phyloP scores from a whole-genome alignment of 2,888 invertebrate species.

The Koerneria pararmatus region DNA sequence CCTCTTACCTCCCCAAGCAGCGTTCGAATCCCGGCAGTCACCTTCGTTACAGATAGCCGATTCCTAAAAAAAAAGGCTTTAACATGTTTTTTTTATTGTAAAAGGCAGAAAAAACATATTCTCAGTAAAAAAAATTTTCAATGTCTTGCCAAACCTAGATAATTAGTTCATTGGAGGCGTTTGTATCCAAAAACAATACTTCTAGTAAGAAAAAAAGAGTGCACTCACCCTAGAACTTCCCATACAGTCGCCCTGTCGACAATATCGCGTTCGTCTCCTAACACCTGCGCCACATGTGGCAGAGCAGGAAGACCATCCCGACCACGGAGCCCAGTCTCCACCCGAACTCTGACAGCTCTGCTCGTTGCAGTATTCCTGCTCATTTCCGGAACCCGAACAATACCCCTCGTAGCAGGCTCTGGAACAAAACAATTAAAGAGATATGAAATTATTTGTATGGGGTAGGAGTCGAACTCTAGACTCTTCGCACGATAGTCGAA shows the following conservation, averaged over 20 bases:
- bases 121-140: too few relatives aligned
- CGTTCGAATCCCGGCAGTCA: conserved; percentile 49
- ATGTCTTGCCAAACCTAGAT: too few relatives aligned
- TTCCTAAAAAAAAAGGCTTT: conserved; percentile 27
- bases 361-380: conserved; percentile 57
- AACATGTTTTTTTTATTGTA: too few relatives aligned
- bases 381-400: conserved; percentile 47
- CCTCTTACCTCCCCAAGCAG: conserved; percentile 59
- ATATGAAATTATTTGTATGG: conserved; percentile 3
- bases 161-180: too few relatives aligned
- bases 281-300: conserved; percentile 56
- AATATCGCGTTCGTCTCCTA: conserved; percentile 49
- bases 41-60: conserved; percentile 51
- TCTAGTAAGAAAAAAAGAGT: too few relatives aligned
- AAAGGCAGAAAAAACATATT: too few relatives aligned
- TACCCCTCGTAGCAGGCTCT: conserved; percentile 45
- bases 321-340: conserved; percentile 41
- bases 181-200: too few relatives aligned
- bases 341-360: conserved; percentile 41
- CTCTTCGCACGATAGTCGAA: too few relatives aligned
- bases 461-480: too few relatives aligned
- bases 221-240: conserved; percentile 39
- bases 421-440: conserved; percentile 15
- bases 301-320: conserved; percentile 40
- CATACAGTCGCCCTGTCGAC: conserved; percentile 51